A percentile compares a stretch with the other conserved stretches of the same genome.
Evolutionary conservation across 2,888 invertebrate genomes (phyloP).

Genomic region (Sepiola atlantica): DNA sequence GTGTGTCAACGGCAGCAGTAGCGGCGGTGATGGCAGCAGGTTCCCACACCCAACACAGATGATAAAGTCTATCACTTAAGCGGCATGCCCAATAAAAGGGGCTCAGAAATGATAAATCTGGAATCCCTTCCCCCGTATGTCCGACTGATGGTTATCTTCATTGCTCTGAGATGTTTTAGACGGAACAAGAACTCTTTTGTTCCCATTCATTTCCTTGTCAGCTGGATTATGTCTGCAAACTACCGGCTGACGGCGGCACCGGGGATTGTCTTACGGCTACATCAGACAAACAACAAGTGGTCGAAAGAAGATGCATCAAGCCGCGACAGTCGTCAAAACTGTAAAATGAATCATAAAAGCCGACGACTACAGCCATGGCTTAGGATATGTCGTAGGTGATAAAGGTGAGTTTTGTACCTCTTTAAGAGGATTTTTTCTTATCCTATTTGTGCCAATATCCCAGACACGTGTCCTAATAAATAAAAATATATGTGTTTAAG

Average conservation of each 20-base stretch:
- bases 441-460: too few relatives aligned
- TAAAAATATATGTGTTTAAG: too few relatives aligned
- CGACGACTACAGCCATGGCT: background rate
- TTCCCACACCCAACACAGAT: background rate
- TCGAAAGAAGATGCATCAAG: background rate
- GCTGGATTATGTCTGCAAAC: background rate
- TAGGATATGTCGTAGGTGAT: background rate
- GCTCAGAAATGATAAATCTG: conserved; percentile 1
- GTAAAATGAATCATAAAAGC: background rate
- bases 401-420: background rate
- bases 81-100: background rate
- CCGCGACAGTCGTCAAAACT: background rate
- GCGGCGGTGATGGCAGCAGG: background rate
- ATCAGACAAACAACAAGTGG: conserved; percentile 32
- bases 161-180: background rate
- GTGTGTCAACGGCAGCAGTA: background rate
- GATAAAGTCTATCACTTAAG: conserved; percentile 21
- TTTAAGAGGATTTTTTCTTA: background rate
- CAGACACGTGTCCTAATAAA: too few relatives aligned
- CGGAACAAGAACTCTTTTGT: background rate
- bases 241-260: background rate
- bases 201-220: conserved; percentile 32
- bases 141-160: background rate
- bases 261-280: background rate
- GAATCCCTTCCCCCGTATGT: background rate